phyloP scores from a whole-genome alignment of 2,888 invertebrate genomes.

The Protonemura montana region DNA sequence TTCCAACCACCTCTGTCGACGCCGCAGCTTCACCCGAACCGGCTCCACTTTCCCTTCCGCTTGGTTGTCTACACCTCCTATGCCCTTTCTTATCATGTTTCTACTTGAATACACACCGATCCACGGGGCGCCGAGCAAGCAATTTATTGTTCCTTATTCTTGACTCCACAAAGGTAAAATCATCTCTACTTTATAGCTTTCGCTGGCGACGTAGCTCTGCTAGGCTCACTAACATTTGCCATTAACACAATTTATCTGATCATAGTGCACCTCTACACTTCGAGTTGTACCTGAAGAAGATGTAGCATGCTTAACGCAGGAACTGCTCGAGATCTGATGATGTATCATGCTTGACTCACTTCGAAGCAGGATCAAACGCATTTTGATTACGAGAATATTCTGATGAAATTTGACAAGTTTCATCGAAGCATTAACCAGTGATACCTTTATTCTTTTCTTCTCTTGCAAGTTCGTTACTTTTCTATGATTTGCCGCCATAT shows the following conservation, averaged over 20 bases:
- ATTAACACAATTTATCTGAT: neutral
- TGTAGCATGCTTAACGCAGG: too few species aligned
- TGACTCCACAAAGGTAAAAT: slow-evolving; percentile 38
- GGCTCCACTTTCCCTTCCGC: slow-evolving; percentile 28
- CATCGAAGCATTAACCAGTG: too few species aligned
- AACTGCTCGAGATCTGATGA: too few species aligned
- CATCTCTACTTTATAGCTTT: slow-evolving; percentile 31
- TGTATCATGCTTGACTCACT: too few species aligned
- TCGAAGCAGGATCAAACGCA: too few species aligned
- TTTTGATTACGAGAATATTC: too few species aligned
- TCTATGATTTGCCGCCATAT: too few species aligned
- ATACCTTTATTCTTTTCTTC: too few species aligned
- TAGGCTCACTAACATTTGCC: neutral
- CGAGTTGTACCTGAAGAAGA: too few species aligned
- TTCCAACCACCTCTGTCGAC: neutral
- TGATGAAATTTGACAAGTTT: too few species aligned
- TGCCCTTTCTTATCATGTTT: slow-evolving; percentile 41
- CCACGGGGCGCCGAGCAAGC: neutral
- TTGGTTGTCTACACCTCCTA: slow-evolving; percentile 30
- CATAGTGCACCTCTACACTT: neutral
- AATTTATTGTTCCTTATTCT: slow-evolving; percentile 42
- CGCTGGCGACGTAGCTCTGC: neutral
- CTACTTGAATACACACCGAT: slow-evolving; percentile 34
- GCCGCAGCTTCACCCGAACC: neutral
- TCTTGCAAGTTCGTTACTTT: too few species aligned